Conservation (phyloP, 2,888 invertebrate species). For the Himalopsyche kuldschensis region DNA sequence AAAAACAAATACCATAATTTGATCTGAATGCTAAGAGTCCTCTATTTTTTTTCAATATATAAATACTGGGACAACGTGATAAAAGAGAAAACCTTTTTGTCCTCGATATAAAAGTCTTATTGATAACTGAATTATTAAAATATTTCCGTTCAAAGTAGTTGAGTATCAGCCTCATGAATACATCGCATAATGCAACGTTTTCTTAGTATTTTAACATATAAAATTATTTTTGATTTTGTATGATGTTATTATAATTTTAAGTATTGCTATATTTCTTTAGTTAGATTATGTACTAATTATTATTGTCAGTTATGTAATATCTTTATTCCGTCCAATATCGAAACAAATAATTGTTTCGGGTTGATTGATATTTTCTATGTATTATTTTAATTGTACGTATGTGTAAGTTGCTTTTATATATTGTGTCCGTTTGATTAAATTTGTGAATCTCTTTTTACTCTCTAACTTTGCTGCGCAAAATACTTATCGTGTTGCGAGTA, state of each 20-base stretch:
- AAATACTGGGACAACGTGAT: too few species aligned
- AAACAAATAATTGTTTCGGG: constrained; percentile 5
- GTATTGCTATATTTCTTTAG: background rate
- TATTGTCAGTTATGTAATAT: constrained; percentile 1
- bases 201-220: background rate
- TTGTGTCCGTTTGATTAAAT: background rate
- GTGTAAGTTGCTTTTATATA: background rate
- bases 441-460: background rate
- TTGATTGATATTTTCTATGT: constrained; percentile 6
- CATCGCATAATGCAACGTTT: background rate
- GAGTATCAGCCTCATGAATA: background rate
- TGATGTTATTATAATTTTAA: background rate
- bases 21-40: too few species aligned
- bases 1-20: too few species aligned
- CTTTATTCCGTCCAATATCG: constrained; percentile 30
- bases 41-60: too few species aligned
- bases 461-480: background rate
- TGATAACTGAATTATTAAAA: too few species aligned
- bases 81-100: too few species aligned
- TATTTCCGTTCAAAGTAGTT: too few species aligned
- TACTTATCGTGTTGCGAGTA: background rate
- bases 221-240: background rate
- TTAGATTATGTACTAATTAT: constrained; percentile 5
- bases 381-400: background rate
- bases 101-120: too few species aligned